These are phyloP conservation scores for Ariolimax columbianus DNA, from an alignment of 2,888 invertebrate genomes.

Conservation along the genomic window DNA sequence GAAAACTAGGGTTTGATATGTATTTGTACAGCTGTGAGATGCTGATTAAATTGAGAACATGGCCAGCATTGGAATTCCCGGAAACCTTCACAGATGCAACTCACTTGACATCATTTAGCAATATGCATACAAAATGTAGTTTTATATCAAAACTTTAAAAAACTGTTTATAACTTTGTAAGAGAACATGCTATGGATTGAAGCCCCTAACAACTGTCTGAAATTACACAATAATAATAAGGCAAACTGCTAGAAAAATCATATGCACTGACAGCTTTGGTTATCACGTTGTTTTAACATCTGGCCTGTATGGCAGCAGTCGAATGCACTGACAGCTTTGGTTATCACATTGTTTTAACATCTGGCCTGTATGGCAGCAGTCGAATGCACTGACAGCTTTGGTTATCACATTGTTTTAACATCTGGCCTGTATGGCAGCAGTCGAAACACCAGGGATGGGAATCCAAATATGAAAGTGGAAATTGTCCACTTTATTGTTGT, in stretches of 20 bases:
- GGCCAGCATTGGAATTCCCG: too few relatives aligned
- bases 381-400: background rate
- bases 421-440: slow-evolving; percentile 41
- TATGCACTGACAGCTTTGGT: background rate
- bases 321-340: background rate
- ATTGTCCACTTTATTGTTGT: slow-evolving; percentile 51
- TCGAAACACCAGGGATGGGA: slow-evolving; percentile 38
- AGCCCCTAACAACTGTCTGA: background rate
- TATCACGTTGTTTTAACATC: slow-evolving; percentile 9
- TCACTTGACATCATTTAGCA: too few relatives aligned
- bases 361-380: slow-evolving; percentile 41
- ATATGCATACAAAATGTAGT: too few relatives aligned
- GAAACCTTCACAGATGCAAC: too few relatives aligned
- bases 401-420: background rate
- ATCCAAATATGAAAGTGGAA: slow-evolving; percentile 51
- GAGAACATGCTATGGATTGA: background rate
- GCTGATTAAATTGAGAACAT: too few relatives aligned
- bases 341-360: background rate
- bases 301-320: slow-evolving; percentile 39
- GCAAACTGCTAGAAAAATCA: background rate
- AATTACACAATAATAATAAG: background rate
- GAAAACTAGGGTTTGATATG: too few relatives aligned
- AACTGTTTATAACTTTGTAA: background rate
- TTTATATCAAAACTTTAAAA: too few relatives aligned
- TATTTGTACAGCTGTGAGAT: too few relatives aligned